These are phyloP conservation scores for Lepeophtheirus salmonis DNA, from an alignment of 1,140 invertebrate species.

Conservation along the genomic window DNA sequence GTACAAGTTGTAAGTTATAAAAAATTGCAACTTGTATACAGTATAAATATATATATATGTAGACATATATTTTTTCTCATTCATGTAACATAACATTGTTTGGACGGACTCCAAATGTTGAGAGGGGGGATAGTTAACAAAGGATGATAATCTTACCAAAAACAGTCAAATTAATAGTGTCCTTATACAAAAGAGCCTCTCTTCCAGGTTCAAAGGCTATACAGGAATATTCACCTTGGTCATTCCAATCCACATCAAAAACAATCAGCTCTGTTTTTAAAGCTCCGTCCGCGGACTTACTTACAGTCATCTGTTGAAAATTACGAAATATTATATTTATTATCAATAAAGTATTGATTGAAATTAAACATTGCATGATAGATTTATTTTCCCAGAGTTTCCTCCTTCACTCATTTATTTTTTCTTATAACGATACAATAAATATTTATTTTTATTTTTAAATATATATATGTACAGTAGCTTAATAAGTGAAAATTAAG, in stretches of 20 bases:
- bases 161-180: neutral
- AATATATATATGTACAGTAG: no score
- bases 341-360: no score
- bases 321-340: no score
- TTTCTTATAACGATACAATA: no score
- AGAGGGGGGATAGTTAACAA: no score
- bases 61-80: neutral
- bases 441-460: no score
- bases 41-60: neutral
- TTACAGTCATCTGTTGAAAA: conserved; percentile 9
- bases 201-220: neutral
- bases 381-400: no score
- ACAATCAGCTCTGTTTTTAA: neutral
- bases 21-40: no score
- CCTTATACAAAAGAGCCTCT: neutral
- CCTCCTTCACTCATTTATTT: no score
- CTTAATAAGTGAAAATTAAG: no score
- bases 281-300: neutral
- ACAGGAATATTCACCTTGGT: conserved; percentile 7
- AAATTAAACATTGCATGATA: no score
- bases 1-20: neutral
- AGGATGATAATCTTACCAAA: conserved; percentile 14
- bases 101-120: no score
- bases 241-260: neutral
- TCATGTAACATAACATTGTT: neutral